These are phyloP conservation scores for Prunella fulvescens DNA, from an alignment of 2,113 vertebrate genomes.

Conservation along the genomic window DNA sequence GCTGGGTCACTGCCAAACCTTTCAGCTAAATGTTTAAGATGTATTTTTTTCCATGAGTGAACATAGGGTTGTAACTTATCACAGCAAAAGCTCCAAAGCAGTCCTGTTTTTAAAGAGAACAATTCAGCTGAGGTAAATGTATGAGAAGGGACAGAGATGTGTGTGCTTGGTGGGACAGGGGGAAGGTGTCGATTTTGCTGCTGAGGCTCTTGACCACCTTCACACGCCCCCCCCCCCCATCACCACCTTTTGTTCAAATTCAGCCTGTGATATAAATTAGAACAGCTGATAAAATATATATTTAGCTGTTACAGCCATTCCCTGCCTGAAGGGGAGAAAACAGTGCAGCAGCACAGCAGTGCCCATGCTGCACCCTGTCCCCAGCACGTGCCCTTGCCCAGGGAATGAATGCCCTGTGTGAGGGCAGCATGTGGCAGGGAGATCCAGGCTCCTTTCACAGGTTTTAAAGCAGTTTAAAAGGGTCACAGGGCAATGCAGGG, in stretches of 20 bases:
- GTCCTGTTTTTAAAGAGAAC: background rate
- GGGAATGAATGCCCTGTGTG: background rate
- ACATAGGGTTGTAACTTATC: background rate
- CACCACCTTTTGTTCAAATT: background rate
- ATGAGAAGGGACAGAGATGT: background rate
- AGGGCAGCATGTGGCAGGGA: background rate
- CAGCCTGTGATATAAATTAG: background rate
- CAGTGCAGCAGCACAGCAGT: background rate
- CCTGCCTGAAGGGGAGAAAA: background rate
- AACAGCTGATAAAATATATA: background rate
- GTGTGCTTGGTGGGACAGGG: background rate
- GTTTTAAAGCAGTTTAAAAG: background rate
- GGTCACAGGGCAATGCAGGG: background rate
- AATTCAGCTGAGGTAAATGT: background rate
- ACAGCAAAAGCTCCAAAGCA: background rate
- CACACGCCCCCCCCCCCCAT: background rate
- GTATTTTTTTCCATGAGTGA: background rate
- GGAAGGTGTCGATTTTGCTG: background rate
- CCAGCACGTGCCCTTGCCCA: rapidly evolving
- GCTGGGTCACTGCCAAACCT: background rate
- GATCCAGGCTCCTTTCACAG: background rate
- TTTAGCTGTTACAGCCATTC: background rate
- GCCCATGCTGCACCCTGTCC: rapidly evolving
- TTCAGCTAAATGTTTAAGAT: background rate
- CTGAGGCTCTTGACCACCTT: background rate